A percentile compares a stretch with the other conserved stretches of the same genome.
These are phyloP conservation scores for Drosophila testacea DNA, from an alignment of 2,888 invertebrate genomes.

Conservation along the genomic window DNA sequence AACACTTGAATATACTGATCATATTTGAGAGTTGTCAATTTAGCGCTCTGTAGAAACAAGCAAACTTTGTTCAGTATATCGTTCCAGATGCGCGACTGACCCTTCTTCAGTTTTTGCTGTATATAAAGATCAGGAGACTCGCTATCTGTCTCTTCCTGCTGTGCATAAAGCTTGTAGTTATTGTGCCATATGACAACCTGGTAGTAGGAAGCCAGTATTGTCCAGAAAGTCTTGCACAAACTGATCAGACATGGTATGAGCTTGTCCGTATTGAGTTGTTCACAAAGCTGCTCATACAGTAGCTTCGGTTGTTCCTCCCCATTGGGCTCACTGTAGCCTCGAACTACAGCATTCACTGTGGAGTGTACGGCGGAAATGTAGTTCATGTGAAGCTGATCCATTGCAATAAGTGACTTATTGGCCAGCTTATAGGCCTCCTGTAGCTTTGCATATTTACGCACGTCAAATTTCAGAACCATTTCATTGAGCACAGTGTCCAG, in stretches of 20 bases:
- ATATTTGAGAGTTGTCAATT: slow-evolving; percentile 94
- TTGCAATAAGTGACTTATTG: slow-evolving; percentile 95
- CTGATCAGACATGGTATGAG: slow-evolving; percentile 90
- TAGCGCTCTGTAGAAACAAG: slow-evolving; percentile 91
- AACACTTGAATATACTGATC: slow-evolving; percentile 97
- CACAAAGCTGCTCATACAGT: slow-evolving; percentile 93
- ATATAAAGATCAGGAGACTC: slow-evolving; percentile 90
- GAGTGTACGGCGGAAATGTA: slow-evolving; percentile 96
- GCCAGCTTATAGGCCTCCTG: slow-evolving; percentile 95
- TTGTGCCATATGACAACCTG: slow-evolving; percentile 86
- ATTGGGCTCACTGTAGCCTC: slow-evolving; percentile 85
- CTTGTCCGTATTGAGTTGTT: slow-evolving; percentile 82
- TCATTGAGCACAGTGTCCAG: slow-evolving; percentile 94
- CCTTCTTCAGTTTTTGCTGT: slow-evolving; percentile 94
- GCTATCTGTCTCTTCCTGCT: slow-evolving; percentile 83
- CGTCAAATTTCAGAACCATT: slow-evolving; percentile 89
- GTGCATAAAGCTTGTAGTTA: slow-evolving; percentile 83
- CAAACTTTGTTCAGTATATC: slow-evolving; percentile 97
- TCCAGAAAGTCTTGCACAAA: slow-evolving; percentile 94
- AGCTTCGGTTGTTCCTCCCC: slow-evolving; percentile 87
- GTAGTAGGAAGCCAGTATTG: slow-evolving; percentile 91
- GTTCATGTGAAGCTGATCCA: slow-evolving; percentile 98
- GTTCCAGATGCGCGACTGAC: slow-evolving; percentile 94
- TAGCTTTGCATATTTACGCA: slow-evolving; percentile 91
- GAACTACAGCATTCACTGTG: slow-evolving; percentile 88